A percentile compares a stretch with the other conserved stretches of the same genome.
Conservation (phyloP, 2,888 invertebrate genomes). For the Phania funesta region DNA sequence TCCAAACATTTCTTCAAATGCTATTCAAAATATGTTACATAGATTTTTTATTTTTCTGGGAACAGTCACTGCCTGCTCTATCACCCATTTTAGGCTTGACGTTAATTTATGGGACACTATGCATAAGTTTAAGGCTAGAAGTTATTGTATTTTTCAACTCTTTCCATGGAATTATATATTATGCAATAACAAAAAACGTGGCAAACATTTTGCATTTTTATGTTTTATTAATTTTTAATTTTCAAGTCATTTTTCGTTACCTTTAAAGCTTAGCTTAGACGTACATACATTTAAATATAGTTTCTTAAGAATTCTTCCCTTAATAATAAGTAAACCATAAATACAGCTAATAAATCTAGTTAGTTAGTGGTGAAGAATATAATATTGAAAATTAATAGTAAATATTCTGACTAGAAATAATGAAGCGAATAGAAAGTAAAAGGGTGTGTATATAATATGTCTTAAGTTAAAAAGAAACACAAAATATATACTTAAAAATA, state of each 20-base stretch:
- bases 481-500: constrained; percentile 59
- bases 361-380: constrained; percentile 30
- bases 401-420: constrained; percentile 65
- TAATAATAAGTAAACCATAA: background rate
- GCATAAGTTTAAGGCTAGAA: too few species aligned
- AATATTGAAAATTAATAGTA: constrained; percentile 43
- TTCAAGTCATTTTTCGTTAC: constrained; percentile 35
- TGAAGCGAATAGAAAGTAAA: constrained; percentile 53
- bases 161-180: too few species aligned
- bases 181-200: too few species aligned
- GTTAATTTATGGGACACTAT: too few species aligned
- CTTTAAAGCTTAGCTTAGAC: constrained; percentile 63
- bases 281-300: constrained; percentile 51
- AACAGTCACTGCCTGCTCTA: too few species aligned
- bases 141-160: too few species aligned
- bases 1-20: too few species aligned
- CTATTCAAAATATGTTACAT: too few species aligned
- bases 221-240: constrained; percentile 35
- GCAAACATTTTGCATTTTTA: background rate
- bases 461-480: constrained; percentile 33
- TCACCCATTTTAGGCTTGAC: too few species aligned
- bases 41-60: too few species aligned
- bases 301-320: constrained; percentile 31
- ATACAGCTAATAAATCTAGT: constrained; percentile 28
- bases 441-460: background rate